Conservation (phyloP, 2,888 invertebrate genomes). For the Diadegma fenestrale region DNA sequence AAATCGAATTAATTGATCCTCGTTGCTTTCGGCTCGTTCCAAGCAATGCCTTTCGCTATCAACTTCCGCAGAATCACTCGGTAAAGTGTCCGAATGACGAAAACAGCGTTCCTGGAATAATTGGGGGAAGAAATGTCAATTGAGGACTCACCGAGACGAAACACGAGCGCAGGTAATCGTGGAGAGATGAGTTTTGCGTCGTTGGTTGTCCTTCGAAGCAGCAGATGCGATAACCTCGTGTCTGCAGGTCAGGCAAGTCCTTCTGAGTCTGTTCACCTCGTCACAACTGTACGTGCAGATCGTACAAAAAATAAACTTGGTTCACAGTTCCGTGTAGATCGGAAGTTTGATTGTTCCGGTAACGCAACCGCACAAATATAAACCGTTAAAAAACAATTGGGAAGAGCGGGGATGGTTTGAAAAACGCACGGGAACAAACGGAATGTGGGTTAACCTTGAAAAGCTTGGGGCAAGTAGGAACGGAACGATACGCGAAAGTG, state of each 20-base stretch:
- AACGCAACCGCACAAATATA: slow-evolving; percentile 22
- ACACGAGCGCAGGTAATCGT: neutral
- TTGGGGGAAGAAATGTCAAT: neutral
- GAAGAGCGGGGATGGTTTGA: neutral
- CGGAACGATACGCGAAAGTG: slow-evolving; percentile 82
- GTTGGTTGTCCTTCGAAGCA: slow-evolving; percentile 10
- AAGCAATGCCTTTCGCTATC: neutral
- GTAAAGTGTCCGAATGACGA: neutral
- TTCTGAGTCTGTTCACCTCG: neutral
- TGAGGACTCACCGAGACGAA: slow-evolving; percentile 53
- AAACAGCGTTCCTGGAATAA: neutral
- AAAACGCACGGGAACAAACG: slow-evolving; percentile 68
- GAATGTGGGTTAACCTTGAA: slow-evolving; percentile 83
- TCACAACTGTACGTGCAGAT: neutral
- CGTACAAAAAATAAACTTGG: slow-evolving; percentile 5
- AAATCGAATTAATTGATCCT: neutral
- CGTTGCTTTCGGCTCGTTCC: neutral
- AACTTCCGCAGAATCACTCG: neutral
- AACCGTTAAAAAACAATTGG: neutral
- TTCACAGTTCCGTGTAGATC: neutral
- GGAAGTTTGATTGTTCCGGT: neutral
- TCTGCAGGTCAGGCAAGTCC: slow-evolving; percentile 1
- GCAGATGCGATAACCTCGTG: slow-evolving; percentile 34
- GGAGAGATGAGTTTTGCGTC: neutral
- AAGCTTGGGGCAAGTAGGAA: slow-evolving; percentile 76